These are phyloP conservation scores for Grammomys surdaster DNA, from an alignment of 2,113 vertebrate genomes.

Conservation along the genomic window DNA sequence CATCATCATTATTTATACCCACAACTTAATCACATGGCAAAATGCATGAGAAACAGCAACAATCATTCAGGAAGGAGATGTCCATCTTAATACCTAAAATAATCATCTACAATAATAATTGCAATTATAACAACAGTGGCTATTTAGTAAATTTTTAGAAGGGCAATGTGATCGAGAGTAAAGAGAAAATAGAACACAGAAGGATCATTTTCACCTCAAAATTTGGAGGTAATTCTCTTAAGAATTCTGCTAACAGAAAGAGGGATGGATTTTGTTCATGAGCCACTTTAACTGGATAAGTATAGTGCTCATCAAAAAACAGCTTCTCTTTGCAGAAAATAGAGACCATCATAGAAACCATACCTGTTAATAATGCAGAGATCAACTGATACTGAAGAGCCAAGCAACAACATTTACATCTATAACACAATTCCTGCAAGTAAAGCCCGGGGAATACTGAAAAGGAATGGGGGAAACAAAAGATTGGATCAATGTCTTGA, in stretches of 20 bases:
- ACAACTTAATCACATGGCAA: neutral
- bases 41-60: constrained; percentile 1
- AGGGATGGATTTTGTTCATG: neutral
- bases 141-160: neutral
- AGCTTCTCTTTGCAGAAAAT: neutral
- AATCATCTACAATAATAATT: neutral
- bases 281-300: neutral
- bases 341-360: neutral
- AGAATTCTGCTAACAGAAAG: neutral
- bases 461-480: neutral
- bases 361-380: neutral
- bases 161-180: neutral
- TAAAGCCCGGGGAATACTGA: neutral
- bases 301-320: neutral
- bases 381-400: neutral
- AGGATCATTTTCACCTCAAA: neutral
- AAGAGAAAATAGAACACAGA: neutral
- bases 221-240: neutral
- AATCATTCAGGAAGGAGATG: neutral
- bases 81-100: neutral
- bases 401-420: neutral
- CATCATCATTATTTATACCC: neutral
- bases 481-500: neutral
- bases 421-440: neutral
- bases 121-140: neutral